phyloP scores from a whole-genome alignment of 1,140 invertebrate species.

The Mylabris phalerata region DNA sequence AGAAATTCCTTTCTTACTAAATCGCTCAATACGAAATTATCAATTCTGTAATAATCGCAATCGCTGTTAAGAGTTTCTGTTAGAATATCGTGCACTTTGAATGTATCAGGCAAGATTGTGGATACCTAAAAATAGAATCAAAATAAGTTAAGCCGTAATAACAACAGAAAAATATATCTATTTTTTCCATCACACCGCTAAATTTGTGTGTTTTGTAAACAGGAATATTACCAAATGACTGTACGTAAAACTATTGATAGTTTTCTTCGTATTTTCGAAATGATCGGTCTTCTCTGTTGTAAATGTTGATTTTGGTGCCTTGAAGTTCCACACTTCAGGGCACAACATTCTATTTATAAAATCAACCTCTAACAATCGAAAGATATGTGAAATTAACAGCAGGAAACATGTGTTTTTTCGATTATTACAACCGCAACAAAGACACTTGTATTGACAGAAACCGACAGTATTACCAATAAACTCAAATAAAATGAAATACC shows the following conservation, averaged over 20 bases:
- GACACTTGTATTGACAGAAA: too few relatives aligned
- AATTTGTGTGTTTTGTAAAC: too few relatives aligned
- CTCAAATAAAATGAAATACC: too few relatives aligned
- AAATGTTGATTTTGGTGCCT: constrained; percentile 40
- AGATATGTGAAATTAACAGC: too few relatives aligned
- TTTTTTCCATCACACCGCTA: too few relatives aligned
- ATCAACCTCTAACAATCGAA: too few relatives aligned
- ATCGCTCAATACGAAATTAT: constrained; percentile 40
- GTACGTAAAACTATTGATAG: constrained; percentile 43
- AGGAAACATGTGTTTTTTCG: too few relatives aligned
- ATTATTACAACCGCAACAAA: too few relatives aligned
- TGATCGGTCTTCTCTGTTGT: constrained; percentile 28
- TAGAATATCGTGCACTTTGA: constrained; percentile 41
- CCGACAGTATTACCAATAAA: too few relatives aligned
- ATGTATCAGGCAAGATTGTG: constrained; percentile 47
- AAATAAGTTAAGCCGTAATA: constrained; percentile 1
- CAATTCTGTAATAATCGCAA: constrained; percentile 51
- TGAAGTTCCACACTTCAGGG: constrained; percentile 50
- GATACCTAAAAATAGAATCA: constrained; percentile 45
- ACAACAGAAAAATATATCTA: neutral
- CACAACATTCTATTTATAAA: constrained; percentile 45
- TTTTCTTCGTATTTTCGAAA: constrained; percentile 19
- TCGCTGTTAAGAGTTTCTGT: constrained; percentile 41
- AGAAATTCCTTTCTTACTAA: constrained; percentile 49
- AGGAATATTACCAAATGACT: constrained; percentile 46